Conservation (phyloP, 2,113 vertebrate species). For the Phrynocephalus versicolor region DNA sequence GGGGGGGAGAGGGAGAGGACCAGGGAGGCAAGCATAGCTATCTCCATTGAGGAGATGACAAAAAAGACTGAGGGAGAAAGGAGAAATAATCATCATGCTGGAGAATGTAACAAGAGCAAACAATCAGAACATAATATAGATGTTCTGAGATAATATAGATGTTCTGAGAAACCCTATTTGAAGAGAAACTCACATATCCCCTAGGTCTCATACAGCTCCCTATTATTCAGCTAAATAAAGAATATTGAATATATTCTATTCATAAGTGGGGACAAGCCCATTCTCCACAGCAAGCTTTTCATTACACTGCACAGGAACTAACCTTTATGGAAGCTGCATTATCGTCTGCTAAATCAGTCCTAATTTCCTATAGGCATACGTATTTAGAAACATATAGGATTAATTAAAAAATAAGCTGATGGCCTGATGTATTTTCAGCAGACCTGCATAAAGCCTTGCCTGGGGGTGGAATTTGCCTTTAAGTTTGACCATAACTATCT, state of each 20-base stretch:
- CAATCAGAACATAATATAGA: neutral
- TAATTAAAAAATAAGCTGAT: conserved; percentile 62
- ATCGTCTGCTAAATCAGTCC: conserved; percentile 38
- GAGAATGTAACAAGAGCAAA: neutral
- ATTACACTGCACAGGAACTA: neutral
- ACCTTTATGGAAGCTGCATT: conserved; percentile 15
- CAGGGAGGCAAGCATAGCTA: neutral
- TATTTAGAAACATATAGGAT: conserved; percentile 44
- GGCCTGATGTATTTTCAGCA: conserved; percentile 41
- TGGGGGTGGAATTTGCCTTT: conserved; percentile 54
- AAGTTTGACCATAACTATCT: conserved; percentile 48
- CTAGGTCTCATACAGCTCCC: neutral
- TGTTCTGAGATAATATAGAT: neutral
- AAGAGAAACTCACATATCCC: neutral
- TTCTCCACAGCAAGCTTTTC: conserved; percentile 1
- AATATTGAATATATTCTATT: neutral
- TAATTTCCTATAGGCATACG: conserved; percentile 46
- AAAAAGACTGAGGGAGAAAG: neutral
- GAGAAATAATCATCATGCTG: neutral
- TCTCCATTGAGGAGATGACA: too few species aligned
- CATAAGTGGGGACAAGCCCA: neutral
- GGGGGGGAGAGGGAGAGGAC: neutral
- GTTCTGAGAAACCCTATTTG: conserved; percentile 21
- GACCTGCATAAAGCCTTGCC: conserved; percentile 43
- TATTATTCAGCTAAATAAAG: conserved; percentile 26